phyloP scores from a whole-genome alignment of 1,140 invertebrate species.

The Drosophila subobscura region DNA sequence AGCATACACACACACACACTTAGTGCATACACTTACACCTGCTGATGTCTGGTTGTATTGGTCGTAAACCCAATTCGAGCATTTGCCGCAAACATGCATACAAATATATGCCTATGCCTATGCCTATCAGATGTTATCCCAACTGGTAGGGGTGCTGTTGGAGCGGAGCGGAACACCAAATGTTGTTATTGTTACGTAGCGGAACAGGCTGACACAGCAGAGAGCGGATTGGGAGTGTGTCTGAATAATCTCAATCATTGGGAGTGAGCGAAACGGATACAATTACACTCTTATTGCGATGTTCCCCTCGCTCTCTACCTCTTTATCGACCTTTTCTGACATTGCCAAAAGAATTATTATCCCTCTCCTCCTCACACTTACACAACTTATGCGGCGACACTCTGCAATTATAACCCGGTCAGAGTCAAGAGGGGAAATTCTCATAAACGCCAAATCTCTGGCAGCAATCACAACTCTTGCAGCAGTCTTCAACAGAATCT shows the following conservation, averaged over 20 bases:
- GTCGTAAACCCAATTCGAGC: not conserved
- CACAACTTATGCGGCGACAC: slow-evolving; percentile 12
- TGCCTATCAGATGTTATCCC: slow-evolving; percentile 43
- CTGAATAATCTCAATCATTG: too few relatives aligned
- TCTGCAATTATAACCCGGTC: slow-evolving; percentile 58
- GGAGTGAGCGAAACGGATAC: too few relatives aligned
- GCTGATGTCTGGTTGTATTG: slow-evolving; percentile 26
- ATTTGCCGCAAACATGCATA: slow-evolving; percentile 29
- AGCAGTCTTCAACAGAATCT: slow-evolving; percentile 48
- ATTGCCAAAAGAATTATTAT: slow-evolving; percentile 38
- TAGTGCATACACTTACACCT: slow-evolving; percentile 3
- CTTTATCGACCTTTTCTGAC: slow-evolving; percentile 37
- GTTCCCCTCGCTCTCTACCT: slow-evolving; percentile 1
- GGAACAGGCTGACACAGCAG: slow-evolving; percentile 15
- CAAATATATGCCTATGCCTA: not conserved
- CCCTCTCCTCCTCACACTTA: slow-evolving; percentile 10
- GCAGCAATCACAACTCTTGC: slow-evolving; percentile 40
- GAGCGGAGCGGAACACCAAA: slow-evolving; percentile 6
- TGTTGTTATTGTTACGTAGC: slow-evolving; percentile 3
- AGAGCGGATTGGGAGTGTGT: not conserved
- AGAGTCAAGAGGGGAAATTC: slow-evolving; percentile 37
- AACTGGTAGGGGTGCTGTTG: slow-evolving; percentile 1
- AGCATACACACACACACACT: not conserved
- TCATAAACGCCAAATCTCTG: slow-evolving; percentile 58
- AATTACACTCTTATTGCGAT: too few relatives aligned